Evolutionary conservation across 1,140 invertebrate species (phyloP), one percentile per base, ranked within the genome.

Genomic region (Pogonomyrmex californicus): DNA sequence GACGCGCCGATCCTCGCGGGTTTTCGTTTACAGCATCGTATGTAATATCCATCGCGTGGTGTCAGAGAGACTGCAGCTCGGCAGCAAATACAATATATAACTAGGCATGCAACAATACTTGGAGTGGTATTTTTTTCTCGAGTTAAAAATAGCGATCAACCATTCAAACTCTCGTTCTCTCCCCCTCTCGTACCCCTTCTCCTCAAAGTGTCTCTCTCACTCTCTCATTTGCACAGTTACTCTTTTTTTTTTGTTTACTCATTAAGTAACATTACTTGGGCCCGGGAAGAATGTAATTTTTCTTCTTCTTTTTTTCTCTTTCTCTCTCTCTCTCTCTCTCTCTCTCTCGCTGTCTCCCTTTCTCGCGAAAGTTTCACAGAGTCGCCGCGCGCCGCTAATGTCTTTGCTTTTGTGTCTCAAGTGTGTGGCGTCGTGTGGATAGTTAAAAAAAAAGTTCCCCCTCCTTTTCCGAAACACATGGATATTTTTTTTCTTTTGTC

Each of bases 101-200:
- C 92, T 94, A 95, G 91, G 93, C 94, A 95, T 95, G 94, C 94
- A 94, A 94, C 94, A 94, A 94, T 95, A 93, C 86, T 81, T 91
- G 91, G 91, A 94, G 92, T 92, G 88, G 75, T 91, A 91, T 82
- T 83, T 87, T 89, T 86, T 89, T 86, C 86, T 85, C 82, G 56
- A 92, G 92, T 95, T 92, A 93, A 94, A 95, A 95, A 94, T 94
- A 94, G 91, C 93, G 86, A 85, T 91, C 56, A 83, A 60, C 47
- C 83, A 86, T 85, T 73, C 78, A 73, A 87, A 86, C 78, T 89
- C 81, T 90, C 71, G 63, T 38, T 83, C 56, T 81, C 30, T 44
- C n/a, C 68, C 51, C 51, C 81, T 85, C 79, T 60, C 79, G 36
- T 36, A 41, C 71, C 44, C 33, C 49, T 51, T 33, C 33, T 51